Evolutionary conservation across 2,113 vertebrate species (phyloP), one percentile per base, ranked within the genome.

Genomic region (Dicerorhinus sumatrensis): DNA sequence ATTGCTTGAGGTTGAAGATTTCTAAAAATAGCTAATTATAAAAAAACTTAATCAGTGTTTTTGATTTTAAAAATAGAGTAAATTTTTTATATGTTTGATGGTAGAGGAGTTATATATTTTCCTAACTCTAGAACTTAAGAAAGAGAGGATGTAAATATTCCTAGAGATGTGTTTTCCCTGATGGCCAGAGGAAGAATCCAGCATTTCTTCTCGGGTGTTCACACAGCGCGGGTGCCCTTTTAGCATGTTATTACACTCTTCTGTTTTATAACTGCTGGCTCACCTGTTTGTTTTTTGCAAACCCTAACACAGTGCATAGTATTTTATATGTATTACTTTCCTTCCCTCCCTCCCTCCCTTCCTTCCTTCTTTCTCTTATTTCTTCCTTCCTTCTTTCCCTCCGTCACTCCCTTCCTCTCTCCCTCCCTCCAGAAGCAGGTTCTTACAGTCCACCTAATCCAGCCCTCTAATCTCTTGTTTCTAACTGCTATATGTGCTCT

Each of bases 381-480:
- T n/a, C 21, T 70, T 84, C 9, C 48, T 63, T 20, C 17, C 9
- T 27, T 8, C 27, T 8, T 42, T 25, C 27, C 17, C 36, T 2
- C 2, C n/a, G 9, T 21, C 17, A 51, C 3, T 5, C 11, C 20
- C 12, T 25, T 0, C 20, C 2, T 16, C 4, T 11, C 1, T 7
- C 16, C n/a, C 16, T 42, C 29, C 23, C 20, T 62, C 20, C 25
- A 77, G 25, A 76, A 93, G 13, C 20, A n/a, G 8, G 77, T 62
- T 33, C 23, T 69, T 39, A 31, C 3, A 17, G 31, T n/a, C 60
- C n/a, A 46, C 18, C 39, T 72, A 63, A 25, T 17, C 27, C 33
- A 79, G 54, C 63, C 33, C 4, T 17, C 14, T 58, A 14, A 39
- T 16, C 36, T 62, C 31, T 72, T 69, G 6, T 21, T 69, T 60